A percentile compares a stretch with the other conserved stretches of the same genome.
phyloP scores from a whole-genome alignment of 2,888 invertebrate genomes.

The Corbicula japonica region DNA sequence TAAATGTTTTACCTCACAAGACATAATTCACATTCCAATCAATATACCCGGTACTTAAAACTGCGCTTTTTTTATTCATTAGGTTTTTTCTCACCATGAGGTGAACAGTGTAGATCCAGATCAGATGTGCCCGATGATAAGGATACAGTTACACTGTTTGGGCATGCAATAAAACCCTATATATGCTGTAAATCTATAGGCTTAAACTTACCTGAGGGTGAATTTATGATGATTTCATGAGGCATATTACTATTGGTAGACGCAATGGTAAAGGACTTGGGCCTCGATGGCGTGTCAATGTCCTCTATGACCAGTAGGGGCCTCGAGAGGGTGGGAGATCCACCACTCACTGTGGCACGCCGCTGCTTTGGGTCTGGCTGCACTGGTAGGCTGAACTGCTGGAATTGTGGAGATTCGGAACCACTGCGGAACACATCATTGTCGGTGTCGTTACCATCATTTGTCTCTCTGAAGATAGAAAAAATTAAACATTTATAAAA shows the following conservation, averaged over 20 bases:
- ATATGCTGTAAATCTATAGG: no score
- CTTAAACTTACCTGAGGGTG: conserved; percentile 57
- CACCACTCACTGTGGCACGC: conserved; percentile 95
- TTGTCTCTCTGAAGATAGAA: conserved; percentile 59
- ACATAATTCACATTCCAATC: no score
- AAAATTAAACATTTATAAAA: neutral
- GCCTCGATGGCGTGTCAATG: conserved; percentile 78
- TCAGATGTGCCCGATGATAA: no score
- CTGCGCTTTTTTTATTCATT: no score
- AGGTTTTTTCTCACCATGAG: no score
- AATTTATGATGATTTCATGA: conserved; percentile 63
- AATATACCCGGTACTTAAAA: no score
- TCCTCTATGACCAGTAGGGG: conserved; percentile 81
- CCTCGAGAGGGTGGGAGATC: conserved; percentile 82
- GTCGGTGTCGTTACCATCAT: conserved; percentile 86
- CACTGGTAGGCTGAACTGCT: conserved; percentile 81
- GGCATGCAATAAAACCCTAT: no score
- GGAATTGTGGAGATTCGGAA: conserved; percentile 82
- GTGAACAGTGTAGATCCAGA: no score
- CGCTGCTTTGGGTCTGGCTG: conserved; percentile 89
- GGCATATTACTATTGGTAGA: conserved; percentile 56
- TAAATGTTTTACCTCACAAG: no score
- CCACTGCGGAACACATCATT: conserved; percentile 86
- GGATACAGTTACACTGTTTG: no score
- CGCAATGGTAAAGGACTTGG: conserved; percentile 76